Percentiles rank a stretch among this genome's conserved stretches.
Evolutionary conservation across 1,140 invertebrate species (phyloP).

Genomic region (Fopius arisanus): DNA sequence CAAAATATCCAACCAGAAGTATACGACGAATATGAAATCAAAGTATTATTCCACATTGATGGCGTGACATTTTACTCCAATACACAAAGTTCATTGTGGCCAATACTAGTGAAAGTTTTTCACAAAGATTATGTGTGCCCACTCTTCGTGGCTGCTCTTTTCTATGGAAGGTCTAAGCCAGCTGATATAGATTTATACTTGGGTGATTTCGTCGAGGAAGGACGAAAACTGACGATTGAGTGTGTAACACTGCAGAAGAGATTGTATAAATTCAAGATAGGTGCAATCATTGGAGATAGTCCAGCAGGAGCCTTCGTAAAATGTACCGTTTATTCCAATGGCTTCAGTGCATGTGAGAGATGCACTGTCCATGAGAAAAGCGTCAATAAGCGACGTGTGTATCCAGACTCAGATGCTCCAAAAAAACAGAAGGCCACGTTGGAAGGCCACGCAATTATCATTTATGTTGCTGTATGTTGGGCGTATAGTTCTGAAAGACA

Average conservation of each 20-base stretch:
- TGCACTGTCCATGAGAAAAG: background rate
- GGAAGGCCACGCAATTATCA: too few species aligned
- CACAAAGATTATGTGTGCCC: slow-evolving; percentile 17
- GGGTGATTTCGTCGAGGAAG: slow-evolving; percentile 25
- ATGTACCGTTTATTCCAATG: background rate
- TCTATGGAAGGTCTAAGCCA: slow-evolving; percentile 28
- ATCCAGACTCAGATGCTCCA: background rate
- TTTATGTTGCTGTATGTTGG: too few species aligned
- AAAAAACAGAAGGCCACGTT: background rate
- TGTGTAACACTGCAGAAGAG: background rate
- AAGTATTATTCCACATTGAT: slow-evolving; percentile 23
- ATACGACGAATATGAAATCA: background rate
- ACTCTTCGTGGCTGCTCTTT: slow-evolving; percentile 27
- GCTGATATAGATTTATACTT: slow-evolving; percentile 2
- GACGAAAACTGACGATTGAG: background rate
- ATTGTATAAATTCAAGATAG: background rate
- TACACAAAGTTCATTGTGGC: slow-evolving; percentile 21
- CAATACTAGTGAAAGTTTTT: slow-evolving; percentile 23
- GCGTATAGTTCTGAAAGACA: too few species aligned
- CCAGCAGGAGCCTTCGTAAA: background rate
- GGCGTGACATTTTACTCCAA: slow-evolving; percentile 5
- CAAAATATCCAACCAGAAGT: background rate
- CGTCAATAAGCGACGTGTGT: background rate
- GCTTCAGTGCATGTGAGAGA: background rate
- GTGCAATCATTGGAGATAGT: background rate